A percentile compares a stretch with the other conserved stretches of the same genome.
Conservation (phyloP, 1,140 invertebrate species). For the Tetramorium parvispinum region DNA sequence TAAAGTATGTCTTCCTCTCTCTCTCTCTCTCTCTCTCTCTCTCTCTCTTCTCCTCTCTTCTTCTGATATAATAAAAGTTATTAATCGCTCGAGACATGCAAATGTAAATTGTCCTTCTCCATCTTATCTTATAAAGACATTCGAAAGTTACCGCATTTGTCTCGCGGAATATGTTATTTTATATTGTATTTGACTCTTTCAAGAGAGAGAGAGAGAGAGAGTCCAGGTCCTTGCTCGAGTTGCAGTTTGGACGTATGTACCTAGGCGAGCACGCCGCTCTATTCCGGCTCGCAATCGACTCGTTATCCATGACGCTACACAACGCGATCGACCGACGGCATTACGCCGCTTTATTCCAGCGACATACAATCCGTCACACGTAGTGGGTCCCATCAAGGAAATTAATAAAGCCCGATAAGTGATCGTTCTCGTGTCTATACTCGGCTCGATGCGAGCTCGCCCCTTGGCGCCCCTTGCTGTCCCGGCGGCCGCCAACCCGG, state of each 20-base stretch:
- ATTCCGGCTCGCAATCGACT: neutral
- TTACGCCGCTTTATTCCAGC: slow-evolving; percentile 37
- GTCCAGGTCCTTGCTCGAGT: neutral
- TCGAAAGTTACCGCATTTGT: slow-evolving; percentile 12
- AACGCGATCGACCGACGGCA: slow-evolving; percentile 27
- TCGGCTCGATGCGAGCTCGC: slow-evolving; percentile 31
- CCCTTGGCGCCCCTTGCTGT: neutral
- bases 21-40: no score
- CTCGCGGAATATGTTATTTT: neutral
- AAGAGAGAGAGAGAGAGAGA: neutral
- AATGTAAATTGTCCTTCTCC: neutral
- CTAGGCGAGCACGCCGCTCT: neutral
- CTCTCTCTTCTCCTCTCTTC: no score
- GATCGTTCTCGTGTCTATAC: slow-evolving; percentile 57
- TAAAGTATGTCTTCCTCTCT: slow-evolving; percentile 16
- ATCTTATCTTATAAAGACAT: neutral
- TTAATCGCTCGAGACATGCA: slow-evolving; percentile 21
- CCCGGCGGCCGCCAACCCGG: neutral
- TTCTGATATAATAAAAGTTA: neutral
- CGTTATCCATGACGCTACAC: slow-evolving; percentile 28
- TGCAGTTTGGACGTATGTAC: neutral
- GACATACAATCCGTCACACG: slow-evolving; percentile 59
- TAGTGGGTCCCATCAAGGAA: slow-evolving; percentile 53
- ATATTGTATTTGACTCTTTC: neutral
- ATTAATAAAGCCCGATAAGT: slow-evolving; percentile 65